phyloP scores from a whole-genome alignment of 2,797 vertebrate genomes.

The Danionella dracula region DNA sequence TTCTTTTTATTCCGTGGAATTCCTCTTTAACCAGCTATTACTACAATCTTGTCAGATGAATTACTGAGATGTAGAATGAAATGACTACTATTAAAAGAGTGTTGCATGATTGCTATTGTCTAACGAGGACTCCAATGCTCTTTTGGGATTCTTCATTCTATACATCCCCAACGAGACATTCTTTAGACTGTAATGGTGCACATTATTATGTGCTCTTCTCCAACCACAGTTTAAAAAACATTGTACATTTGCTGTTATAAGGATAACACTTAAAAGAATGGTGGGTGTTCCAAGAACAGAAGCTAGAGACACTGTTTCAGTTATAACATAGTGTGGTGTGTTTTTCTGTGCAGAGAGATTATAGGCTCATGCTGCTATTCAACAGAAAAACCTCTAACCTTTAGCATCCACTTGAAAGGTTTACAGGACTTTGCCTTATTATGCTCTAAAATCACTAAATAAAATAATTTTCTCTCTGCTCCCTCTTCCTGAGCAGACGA shows the following conservation, averaged over 20 bases:
- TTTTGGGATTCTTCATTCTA: background rate
- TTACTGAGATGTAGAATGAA: background rate
- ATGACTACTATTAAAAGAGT: conserved; percentile 18
- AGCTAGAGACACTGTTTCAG: conserved; percentile 1
- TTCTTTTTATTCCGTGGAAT: conserved; percentile 11
- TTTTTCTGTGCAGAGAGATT: conserved; percentile 13
- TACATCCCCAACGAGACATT: background rate
- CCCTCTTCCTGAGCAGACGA: conserved; percentile 52
- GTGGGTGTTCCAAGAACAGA: background rate
- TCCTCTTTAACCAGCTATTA: conserved; percentile 26
- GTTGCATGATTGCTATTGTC: conserved; percentile 9
- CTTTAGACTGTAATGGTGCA: conserved; percentile 13
- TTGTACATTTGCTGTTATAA: background rate
- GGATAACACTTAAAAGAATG: conserved; percentile 10
- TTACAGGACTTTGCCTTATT: conserved; percentile 47
- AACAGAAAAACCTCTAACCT: conserved; percentile 29
- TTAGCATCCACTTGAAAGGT: conserved; percentile 52
- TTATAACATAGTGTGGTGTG: background rate
- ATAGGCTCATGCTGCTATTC: conserved; percentile 12
- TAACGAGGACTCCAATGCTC: background rate
- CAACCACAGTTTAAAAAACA: conserved; percentile 12
- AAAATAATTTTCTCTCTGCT: conserved; percentile 46
- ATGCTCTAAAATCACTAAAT: conserved; percentile 53
- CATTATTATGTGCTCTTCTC: conserved; percentile 9
- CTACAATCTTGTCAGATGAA: conserved; percentile 15